These are phyloP conservation scores for Takifugu flavidus DNA, from an alignment of 2,113 vertebrate genomes.

Conservation along the genomic window DNA sequence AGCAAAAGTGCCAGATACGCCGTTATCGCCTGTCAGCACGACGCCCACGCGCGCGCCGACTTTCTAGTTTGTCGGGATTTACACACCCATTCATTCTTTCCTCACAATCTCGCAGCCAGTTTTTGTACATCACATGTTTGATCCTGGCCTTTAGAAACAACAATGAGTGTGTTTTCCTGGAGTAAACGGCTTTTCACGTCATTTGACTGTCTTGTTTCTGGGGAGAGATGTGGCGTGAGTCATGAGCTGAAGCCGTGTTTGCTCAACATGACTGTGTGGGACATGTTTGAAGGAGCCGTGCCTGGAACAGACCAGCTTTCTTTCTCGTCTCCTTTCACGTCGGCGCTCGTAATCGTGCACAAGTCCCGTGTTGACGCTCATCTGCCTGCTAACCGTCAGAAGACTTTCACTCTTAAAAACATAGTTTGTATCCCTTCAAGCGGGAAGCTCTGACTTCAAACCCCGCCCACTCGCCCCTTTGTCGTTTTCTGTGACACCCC, in stretches of 20 bases:
- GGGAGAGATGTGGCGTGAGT: constrained; percentile 22
- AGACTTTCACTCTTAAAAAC: background rate
- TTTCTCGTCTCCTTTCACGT: background rate
- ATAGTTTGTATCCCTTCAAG: constrained; percentile 40
- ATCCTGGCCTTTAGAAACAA: constrained; percentile 30
- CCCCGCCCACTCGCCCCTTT: background rate
- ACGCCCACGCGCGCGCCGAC: constrained; percentile 20
- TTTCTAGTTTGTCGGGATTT: constrained; percentile 26
- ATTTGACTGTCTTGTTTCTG: constrained; percentile 24
- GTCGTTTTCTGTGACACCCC: background rate
- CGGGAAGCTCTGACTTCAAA: constrained; percentile 60
- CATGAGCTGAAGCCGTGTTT: constrained; percentile 15
- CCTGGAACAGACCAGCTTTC: background rate
- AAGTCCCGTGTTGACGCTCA: constrained; percentile 3
- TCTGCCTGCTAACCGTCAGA: background rate
- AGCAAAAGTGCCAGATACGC: constrained; percentile 20
- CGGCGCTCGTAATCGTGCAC: background rate
- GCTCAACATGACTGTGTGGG: constrained; percentile 22
- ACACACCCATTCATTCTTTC: constrained; percentile 6
- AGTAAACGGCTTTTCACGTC: background rate
- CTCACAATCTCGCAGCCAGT: background rate
- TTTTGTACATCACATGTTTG: constrained; percentile 7
- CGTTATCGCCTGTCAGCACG: background rate
- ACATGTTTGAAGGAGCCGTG: constrained; percentile 22
- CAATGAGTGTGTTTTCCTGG: background rate